Evolutionary conservation across 2,888 invertebrate genomes (phyloP), one percentile per base, ranked within the genome.

Genomic region (Scaptomyza caliginosa): DNA sequence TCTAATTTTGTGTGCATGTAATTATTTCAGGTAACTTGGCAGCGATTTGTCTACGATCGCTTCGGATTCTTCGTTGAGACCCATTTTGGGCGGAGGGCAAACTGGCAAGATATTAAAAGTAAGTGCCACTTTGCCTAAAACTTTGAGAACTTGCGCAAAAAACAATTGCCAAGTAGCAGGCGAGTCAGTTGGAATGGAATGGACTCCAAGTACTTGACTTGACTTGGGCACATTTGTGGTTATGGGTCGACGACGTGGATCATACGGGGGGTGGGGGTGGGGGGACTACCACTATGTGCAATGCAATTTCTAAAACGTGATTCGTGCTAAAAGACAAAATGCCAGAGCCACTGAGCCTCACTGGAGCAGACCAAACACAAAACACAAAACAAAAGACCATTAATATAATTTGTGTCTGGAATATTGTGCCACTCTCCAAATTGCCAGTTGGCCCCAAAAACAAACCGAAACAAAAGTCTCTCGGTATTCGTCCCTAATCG

Each of bases 251-350:
- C 34, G 58, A 63, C 58, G 58, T 36, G 46, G 68, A 84, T 77
- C 78, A 68, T 74, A 74, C 32, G n/a, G 2, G 3, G 10, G 7
- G 1, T 40, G 5, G 28, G 34, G 6, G 3, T 4, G 16, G 45
- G 23, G 3, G 13, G 11, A 6, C 1, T 26, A 34, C 50, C 54
- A 49, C 83, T 63, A 66, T 84, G 70, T 62, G 79, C 81, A 80
- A 74, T 88, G 86, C 82, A 88, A 83, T 83, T 84, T 88, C 88
- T 81, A 88, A 88, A 84, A 84, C 83, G 83, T 84, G 88, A 84
- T 87, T 84, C 83, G 83, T 84, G 87, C 83, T 77, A 55, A 85
- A 49, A 80, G 85, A 87, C 87, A 88, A 81, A 78, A 83, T 80
- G 78, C 84, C 72, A 60, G 34, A 56, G 38, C 16, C 62, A 80